Evolutionary conservation across 1,140 invertebrate species (phyloP).

Genomic region (Lanistes nyassanus): DNA sequence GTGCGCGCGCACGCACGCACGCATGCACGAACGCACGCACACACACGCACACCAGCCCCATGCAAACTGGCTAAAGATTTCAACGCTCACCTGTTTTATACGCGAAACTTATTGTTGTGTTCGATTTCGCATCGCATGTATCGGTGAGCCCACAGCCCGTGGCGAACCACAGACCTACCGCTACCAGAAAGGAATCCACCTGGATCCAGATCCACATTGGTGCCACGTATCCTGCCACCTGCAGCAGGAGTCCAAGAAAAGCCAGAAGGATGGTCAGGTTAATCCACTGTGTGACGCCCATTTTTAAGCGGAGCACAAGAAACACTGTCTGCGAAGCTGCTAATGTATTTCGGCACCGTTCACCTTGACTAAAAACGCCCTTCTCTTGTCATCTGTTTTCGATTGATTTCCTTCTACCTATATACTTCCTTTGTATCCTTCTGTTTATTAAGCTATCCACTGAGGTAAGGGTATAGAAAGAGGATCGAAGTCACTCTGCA

Average conservation of each 20-base stretch:
- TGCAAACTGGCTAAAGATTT: background rate
- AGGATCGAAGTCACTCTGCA: no score
- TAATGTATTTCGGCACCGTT: no score
- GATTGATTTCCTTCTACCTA: no score
- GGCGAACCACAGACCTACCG: constrained; percentile 15
- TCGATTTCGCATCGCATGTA: background rate
- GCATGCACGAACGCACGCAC: no score
- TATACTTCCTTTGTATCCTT: no score
- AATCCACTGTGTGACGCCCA: constrained; percentile 4
- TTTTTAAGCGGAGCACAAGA: background rate
- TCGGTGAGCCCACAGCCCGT: background rate
- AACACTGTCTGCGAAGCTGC: no score
- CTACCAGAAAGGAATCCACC: constrained; percentile 3
- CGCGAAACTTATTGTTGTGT: background rate
- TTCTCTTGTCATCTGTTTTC: no score
- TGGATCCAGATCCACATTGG: constrained; percentile 29
- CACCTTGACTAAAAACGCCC: no score
- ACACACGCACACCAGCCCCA: background rate
- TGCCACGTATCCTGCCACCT: constrained; percentile 19
- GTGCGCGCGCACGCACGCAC: background rate
- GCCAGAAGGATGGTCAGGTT: background rate
- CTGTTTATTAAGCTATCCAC: no score
- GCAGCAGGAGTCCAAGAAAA: constrained; percentile 3
- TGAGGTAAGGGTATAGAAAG: no score
- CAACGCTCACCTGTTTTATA: constrained; percentile 2